Evolutionary conservation across 2,113 vertebrate genomes (phyloP).

Genomic region (Pollimyrus isidori): DNA sequence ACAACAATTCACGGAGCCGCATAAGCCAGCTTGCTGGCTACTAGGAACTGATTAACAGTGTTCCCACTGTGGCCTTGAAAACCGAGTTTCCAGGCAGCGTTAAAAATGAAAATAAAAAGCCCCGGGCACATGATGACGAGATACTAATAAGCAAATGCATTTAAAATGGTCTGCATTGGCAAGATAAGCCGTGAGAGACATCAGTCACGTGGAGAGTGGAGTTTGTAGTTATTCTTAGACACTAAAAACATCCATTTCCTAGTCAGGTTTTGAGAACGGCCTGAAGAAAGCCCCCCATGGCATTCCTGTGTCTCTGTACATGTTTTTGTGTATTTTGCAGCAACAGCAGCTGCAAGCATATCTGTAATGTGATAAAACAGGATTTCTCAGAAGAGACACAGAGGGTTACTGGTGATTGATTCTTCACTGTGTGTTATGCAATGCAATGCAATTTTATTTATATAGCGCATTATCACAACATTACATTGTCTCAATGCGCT

Average conservation of each 20-base stretch:
- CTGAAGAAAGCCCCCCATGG: not conserved
- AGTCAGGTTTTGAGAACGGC: not conserved
- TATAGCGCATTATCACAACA: too few species aligned
- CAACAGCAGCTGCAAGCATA: not conserved
- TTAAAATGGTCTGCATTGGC: not conserved
- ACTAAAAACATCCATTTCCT: not conserved
- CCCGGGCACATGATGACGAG: not conserved
- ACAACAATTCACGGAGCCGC: not conserved
- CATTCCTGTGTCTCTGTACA: not conserved
- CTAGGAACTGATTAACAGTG: not conserved
- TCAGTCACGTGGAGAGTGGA: not conserved
- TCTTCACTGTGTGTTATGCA: too few species aligned
- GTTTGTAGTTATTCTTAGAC: not conserved
- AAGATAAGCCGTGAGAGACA: not conserved
- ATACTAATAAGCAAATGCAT: not conserved
- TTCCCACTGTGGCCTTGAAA: not conserved
- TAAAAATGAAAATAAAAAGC: not conserved
- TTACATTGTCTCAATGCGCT: too few species aligned
- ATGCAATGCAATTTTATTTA: too few species aligned
- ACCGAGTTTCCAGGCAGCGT: not conserved
- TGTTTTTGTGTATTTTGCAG: not conserved
- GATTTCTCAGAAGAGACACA: too few species aligned
- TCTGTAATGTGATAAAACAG: not conserved
- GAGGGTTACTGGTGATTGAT: too few species aligned
- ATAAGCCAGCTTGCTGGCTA: not conserved